phyloP scores from a whole-genome alignment of 92 coral and sea anemone species.

The Desmophyllum pertusum region DNA sequence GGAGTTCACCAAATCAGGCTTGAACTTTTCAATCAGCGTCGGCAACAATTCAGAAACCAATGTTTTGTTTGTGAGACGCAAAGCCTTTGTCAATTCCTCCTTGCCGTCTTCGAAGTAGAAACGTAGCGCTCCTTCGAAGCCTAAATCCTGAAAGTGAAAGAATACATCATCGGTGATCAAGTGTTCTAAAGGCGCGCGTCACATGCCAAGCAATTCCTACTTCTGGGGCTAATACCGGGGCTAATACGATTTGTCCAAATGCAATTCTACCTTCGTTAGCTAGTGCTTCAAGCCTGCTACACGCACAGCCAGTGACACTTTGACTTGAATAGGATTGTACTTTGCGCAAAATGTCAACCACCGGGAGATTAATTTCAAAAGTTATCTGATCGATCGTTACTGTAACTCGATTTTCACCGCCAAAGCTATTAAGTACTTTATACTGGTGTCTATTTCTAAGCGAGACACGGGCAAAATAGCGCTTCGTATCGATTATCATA shows the following conservation, averaged over 20 bases:
- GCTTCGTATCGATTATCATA: not conserved
- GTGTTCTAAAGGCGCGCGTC: slow-evolving; percentile 28
- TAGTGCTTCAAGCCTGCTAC: not conserved
- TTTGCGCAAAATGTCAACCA: slow-evolving; percentile 31
- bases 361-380: not conserved
- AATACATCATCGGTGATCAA: slow-evolving; percentile 5
- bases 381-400: not conserved
- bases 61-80: slow-evolving; percentile 79
- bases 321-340: slow-evolving; percentile 16
- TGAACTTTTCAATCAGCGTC: slow-evolving; percentile 91
- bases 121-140: slow-evolving; percentile 95
- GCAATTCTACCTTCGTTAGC: slow-evolving; percentile 24
- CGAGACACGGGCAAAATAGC: slow-evolving; percentile 10
- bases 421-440: not conserved
- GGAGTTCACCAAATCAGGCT: slow-evolving; percentile 86
- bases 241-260: slow-evolving; percentile 25
- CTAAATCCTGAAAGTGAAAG: slow-evolving; percentile 69
- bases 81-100: slow-evolving; percentile 94
- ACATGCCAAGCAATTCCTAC: slow-evolving; percentile 22
- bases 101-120: slow-evolving; percentile 95
- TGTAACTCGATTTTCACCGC: slow-evolving; percentile 24
- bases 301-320: slow-evolving; percentile 5
- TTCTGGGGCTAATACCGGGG: not conserved
- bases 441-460: slow-evolving; percentile 7
- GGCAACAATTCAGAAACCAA: slow-evolving; percentile 92